Conservation (phyloP, 1,140 invertebrate genomes). For the Heliconius nattereri region DNA sequence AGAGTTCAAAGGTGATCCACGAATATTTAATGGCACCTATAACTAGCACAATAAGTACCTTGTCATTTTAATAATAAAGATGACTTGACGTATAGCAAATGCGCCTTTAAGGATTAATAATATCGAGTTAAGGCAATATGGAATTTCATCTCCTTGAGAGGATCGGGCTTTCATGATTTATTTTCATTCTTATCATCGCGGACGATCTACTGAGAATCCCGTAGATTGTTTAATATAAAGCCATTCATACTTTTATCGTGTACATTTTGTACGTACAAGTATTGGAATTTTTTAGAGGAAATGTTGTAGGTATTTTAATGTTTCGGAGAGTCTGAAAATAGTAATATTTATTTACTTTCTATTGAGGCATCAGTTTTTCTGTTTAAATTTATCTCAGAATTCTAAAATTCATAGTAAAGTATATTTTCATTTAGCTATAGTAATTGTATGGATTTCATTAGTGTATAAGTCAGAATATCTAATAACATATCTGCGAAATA, state of each 20-base stretch:
- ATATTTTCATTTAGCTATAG: too few relatives aligned
- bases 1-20: not conserved
- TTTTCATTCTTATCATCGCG: slow-evolving; percentile 45
- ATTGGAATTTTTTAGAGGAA: not conserved
- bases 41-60: slow-evolving; percentile 27
- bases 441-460: too few relatives aligned
- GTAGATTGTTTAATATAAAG: slow-evolving; percentile 32
- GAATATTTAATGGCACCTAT: not conserved
- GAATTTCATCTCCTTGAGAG: slow-evolving; percentile 47
- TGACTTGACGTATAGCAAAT: slow-evolving; percentile 24
- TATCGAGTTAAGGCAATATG: slow-evolving; percentile 40
- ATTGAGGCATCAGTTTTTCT: too few relatives aligned
- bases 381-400: too few relatives aligned
- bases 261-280: slow-evolving; percentile 1
- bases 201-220: slow-evolving; percentile 42
- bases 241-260: slow-evolving; percentile 23
- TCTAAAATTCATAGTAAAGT: too few relatives aligned
- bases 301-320: not conserved
- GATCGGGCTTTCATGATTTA: slow-evolving; percentile 45
- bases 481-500: too few relatives aligned
- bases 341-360: too few relatives aligned
- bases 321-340: too few relatives aligned
- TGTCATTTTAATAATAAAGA: slow-evolving; percentile 37
- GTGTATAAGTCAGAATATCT: too few relatives aligned
- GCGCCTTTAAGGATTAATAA: slow-evolving; percentile 31